Base-by-base conservation (phyloP, 2,888 invertebrate species). In the Chironomus tentans region DNA sequence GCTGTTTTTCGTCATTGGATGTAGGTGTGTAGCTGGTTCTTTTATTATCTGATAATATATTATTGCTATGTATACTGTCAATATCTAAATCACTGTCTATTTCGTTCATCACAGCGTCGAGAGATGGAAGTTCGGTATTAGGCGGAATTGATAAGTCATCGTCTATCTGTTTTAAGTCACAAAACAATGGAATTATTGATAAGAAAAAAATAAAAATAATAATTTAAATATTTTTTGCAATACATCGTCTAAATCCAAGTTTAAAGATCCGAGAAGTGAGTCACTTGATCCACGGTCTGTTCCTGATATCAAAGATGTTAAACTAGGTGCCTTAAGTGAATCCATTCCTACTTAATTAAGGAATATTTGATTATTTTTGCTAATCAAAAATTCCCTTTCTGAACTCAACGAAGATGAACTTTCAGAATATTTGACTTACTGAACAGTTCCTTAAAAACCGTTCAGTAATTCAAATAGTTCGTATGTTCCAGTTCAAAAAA, bases 71-170 rank as follows among this genome's bases (percentile, higher is more conserved):
- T 28, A 85, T 82, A 6, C 85, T 84, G 28, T 85, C 85, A 24
- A 87, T 88, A 77, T 90, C 87, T 21, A 89, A 89, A 78, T 87
- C 88, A 48, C 88, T 88, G 79, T 89, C 90, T 79, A 88, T 86
- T 81, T 93, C 93, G 84, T 92, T 92, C 69, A 94, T 83, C 79
- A 94, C 92, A 81, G 92, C 92, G 82, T 93, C 94, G 79, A 94
- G 83, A 0, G 93, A 90, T 15, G 92, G 93, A 78, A 91, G 86
- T 78, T 89, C 87, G 77, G 89, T 90, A 76, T 92, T 88, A n/a
- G 90, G 88, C 68, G 92, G 92, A 80, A 94, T 90, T 79, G 91
- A 90, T 84, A 91, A 93, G 70, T 88, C 87, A 85, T 92, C 93
- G 82, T 93, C 92, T 78, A 93, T 84, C 93, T 93, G 75, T 56